phyloP scores from a whole-genome alignment of 2,113 vertebrate species.

The Polyodon spathula region DNA sequence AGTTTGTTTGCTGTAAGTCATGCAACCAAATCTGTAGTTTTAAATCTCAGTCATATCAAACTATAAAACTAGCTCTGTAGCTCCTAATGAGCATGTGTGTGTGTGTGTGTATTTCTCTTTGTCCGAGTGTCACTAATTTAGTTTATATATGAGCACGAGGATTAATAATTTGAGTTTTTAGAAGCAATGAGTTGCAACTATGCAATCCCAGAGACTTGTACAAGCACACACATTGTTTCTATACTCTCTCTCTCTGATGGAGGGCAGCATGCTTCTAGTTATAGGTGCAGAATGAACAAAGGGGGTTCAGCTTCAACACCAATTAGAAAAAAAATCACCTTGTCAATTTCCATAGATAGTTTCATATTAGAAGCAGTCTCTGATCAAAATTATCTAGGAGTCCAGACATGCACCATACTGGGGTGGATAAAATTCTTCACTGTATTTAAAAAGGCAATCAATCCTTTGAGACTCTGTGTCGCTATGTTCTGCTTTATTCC shows the following conservation, averaged over 20 bases:
- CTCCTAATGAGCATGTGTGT: no score
- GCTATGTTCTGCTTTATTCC: not conserved
- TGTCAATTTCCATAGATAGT: slow-evolving; percentile 3
- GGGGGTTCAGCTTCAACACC: slow-evolving; percentile 25
- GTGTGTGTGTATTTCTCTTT: no score
- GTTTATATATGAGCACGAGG: no score
- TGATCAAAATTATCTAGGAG: slow-evolving; percentile 2
- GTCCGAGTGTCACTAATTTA: no score
- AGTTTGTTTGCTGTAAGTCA: no score
- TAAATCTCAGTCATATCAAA: no score
- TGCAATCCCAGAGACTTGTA: not conserved
- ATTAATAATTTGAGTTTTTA: no score
- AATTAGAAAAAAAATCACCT: slow-evolving; percentile 26
- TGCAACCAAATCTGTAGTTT: no score
- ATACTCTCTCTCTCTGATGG: not conserved
- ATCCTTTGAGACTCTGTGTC: not conserved
- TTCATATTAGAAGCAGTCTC: slow-evolving; percentile 9
- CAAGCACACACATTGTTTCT: not conserved
- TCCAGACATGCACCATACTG: not conserved
- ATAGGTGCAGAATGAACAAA: slow-evolving; percentile 10
- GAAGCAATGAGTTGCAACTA: no score
- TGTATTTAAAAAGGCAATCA: slow-evolving; percentile 5
- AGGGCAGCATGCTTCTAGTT: not conserved
- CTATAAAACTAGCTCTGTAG: no score
- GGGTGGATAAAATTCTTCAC: slow-evolving; percentile 5